phyloP scores from a whole-genome alignment of 2,888 invertebrate species.

The Dermolepida albohirtum region DNA sequence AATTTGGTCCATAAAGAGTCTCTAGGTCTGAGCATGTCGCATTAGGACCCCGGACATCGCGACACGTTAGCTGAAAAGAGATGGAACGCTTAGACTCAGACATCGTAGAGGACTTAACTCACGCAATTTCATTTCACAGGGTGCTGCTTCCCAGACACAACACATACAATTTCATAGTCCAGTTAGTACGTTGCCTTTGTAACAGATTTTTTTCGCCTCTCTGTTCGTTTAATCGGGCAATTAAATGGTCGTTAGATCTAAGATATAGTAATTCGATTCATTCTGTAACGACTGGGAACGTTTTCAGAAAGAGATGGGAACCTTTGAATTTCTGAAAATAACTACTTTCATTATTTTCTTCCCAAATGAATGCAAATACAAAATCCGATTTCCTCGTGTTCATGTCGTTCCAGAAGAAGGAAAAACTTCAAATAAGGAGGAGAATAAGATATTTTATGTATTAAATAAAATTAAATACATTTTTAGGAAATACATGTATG shows the following conservation, averaged over 20 bases:
- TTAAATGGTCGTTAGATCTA: constrained; percentile 36
- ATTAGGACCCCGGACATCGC: constrained; percentile 27
- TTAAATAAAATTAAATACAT: too few species aligned
- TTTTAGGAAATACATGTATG: too few species aligned
- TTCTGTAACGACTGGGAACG: constrained; percentile 9
- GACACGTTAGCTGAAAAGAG: constrained; percentile 23
- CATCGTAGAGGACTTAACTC: constrained; percentile 42
- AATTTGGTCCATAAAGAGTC: constrained; percentile 48
- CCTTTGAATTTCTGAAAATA: too few species aligned
- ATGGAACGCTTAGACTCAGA: constrained; percentile 27
- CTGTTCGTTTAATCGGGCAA: constrained; percentile 27
- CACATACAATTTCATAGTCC: constrained; percentile 46
- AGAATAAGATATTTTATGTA: too few species aligned
- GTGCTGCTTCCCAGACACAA: constrained; percentile 48
- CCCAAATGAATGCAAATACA: too few species aligned
- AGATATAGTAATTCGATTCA: constrained; percentile 34
- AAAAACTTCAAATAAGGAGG: too few species aligned
- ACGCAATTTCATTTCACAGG: constrained; percentile 49
- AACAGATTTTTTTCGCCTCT: constrained; percentile 39
- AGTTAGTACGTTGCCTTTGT: constrained; percentile 37
- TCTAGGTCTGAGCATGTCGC: constrained; percentile 45
- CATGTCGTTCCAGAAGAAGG: too few species aligned
- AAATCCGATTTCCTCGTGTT: too few species aligned
- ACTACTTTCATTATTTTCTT: too few species aligned
- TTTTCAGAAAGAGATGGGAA: neutral